These are phyloP conservation scores for Isurus oxyrinchus DNA, from an alignment of 2,113 vertebrate genomes.

Conservation along the genomic window DNA sequence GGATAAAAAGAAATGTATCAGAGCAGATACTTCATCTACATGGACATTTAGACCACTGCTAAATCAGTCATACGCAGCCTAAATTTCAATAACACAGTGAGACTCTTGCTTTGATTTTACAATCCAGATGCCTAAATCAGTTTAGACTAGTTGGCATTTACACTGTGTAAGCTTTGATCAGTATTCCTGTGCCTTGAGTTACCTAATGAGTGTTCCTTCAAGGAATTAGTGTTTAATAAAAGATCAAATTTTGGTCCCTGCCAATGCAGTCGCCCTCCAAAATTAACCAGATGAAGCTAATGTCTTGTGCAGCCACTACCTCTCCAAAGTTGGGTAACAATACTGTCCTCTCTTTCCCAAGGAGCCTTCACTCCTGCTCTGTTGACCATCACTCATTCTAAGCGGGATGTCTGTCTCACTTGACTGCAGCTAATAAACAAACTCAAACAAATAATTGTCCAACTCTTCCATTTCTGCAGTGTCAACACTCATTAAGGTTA, in stretches of 20 bases:
- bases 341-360: background rate
- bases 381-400: background rate
- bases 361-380: background rate
- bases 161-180: background rate
- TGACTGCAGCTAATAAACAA: slow-evolving; percentile 4
- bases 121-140: background rate
- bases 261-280: background rate
- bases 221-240: background rate
- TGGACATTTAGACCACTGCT: background rate
- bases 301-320: background rate
- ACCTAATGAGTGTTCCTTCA: background rate
- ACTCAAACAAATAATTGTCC: background rate
- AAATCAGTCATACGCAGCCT: background rate
- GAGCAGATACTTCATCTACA: background rate
- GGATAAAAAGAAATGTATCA: too few species aligned
- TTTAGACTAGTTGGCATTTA: background rate
- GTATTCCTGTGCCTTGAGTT: background rate
- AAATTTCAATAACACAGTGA: background rate
- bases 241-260: background rate
- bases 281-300: background rate
- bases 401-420: background rate
- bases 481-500: slow-evolving; percentile 19
- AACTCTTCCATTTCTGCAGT: background rate
- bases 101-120: too few species aligned
- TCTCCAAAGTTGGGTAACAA: background rate